These are phyloP conservation scores for Drosophila melanocephala DNA, from an alignment of 2,888 invertebrate genomes.

Conservation along the genomic window DNA sequence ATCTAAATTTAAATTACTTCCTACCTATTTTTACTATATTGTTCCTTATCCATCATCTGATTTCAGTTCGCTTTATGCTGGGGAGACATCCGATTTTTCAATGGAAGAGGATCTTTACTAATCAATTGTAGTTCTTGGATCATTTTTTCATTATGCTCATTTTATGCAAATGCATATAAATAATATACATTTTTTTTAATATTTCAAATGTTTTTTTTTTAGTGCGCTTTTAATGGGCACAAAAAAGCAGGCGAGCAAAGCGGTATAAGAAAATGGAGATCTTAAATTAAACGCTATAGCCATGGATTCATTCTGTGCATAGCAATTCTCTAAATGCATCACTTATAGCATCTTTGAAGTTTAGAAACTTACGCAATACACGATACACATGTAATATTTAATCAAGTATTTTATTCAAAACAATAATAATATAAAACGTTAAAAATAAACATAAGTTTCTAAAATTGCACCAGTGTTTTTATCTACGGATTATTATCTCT, in stretches of 20 bases:
- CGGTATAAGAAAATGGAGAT: slow-evolving; percentile 1
- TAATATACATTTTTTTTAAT: slow-evolving; percentile 7
- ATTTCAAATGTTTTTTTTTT: slow-evolving; percentile 11
- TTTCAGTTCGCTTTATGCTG: slow-evolving; percentile 91
- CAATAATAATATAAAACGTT: slow-evolving; percentile 39
- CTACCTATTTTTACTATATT: not conserved
- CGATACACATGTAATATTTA: slow-evolving; percentile 37
- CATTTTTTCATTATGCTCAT: slow-evolving; percentile 20
- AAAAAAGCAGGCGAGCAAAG: slow-evolving; percentile 13
- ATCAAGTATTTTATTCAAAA: slow-evolving; percentile 54
- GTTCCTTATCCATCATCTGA: slow-evolving; percentile 8
- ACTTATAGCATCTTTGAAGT: slow-evolving; percentile 26
- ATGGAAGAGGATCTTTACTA: slow-evolving; percentile 93
- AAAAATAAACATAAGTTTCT: slow-evolving; percentile 42
- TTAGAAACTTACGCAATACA: slow-evolving; percentile 29
- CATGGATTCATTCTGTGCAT: slow-evolving; percentile 16
- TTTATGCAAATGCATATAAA: slow-evolving; percentile 8
- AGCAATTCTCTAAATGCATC: slow-evolving; percentile 37
- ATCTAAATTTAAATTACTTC: slow-evolving; percentile 44
- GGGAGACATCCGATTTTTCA: slow-evolving; percentile 93
- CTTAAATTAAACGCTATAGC: not conserved
- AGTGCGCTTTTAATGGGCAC: slow-evolving; percentile 10
- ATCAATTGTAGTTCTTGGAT: slow-evolving; percentile 27
- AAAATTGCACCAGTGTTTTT: not conserved
- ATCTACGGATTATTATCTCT: not conserved